A percentile compares a stretch with the other conserved stretches of the same genome.
phyloP scores from a whole-genome alignment of 2,888 invertebrate genomes.

The Muscina levida region DNA sequence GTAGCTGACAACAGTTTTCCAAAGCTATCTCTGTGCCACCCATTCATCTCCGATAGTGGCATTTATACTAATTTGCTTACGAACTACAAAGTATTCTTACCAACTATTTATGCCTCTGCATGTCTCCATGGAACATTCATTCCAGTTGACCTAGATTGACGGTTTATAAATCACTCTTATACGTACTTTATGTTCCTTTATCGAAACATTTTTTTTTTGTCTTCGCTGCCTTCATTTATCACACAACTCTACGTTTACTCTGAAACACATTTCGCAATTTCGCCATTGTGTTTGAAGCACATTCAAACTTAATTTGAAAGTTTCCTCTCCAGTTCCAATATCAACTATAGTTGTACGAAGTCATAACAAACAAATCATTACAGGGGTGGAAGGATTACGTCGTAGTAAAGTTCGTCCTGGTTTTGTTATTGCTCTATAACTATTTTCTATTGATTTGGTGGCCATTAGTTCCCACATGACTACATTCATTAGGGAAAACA shows the following conservation, averaged over 20 bases:
- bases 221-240: too few relatives aligned
- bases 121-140: background rate
- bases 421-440: background rate
- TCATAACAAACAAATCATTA: too few relatives aligned
- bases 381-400: background rate
- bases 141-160: background rate
- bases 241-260: too few relatives aligned
- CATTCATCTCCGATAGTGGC: too few relatives aligned
- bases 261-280: conserved; percentile 1
- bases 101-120: too few relatives aligned
- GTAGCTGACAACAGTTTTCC: too few relatives aligned
- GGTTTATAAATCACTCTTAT: conserved; percentile 33
- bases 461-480: background rate
- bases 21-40: too few relatives aligned
- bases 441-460: conserved; percentile 23
- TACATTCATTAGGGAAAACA: conserved; percentile 16
- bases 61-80: too few relatives aligned
- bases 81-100: too few relatives aligned
- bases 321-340: background rate
- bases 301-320: conserved; percentile 26
- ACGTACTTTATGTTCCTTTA: background rate
- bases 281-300: conserved; percentile 11
- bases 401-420: background rate
- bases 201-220: background rate
- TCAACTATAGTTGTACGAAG: background rate